Evolutionary conservation across 1,140 invertebrate species (phyloP).

Genomic region (Zaprionus taronus): DNA sequence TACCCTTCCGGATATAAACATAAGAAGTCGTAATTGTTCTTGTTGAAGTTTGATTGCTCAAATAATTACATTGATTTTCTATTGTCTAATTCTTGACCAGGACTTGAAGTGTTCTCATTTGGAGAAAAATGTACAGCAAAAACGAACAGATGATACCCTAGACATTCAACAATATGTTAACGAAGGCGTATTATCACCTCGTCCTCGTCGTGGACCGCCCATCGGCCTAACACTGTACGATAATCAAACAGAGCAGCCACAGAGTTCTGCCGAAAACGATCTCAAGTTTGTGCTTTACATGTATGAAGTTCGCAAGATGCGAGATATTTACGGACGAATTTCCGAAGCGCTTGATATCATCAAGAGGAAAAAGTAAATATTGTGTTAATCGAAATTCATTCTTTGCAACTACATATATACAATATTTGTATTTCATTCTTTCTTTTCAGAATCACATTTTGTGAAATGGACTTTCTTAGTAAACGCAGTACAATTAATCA

Average conservation of each 20-base stretch:
- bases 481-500: slow-evolving; percentile 87
- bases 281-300: slow-evolving; percentile 81
- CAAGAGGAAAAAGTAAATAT: slow-evolving; percentile 72
- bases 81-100: slow-evolving; percentile 26
- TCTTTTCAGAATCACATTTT: slow-evolving; percentile 86
- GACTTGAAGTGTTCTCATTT: slow-evolving; percentile 76
- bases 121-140: slow-evolving; percentile 63
- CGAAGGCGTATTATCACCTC: slow-evolving; percentile 45
- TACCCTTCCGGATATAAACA: no score
- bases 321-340: slow-evolving; percentile 78
- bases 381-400: no score
- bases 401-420: not conserved
- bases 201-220: slow-evolving; percentile 68
- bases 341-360: slow-evolving; percentile 74
- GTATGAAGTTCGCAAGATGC: slow-evolving; percentile 79
- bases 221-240: slow-evolving; percentile 69
- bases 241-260: slow-evolving; percentile 61
- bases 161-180: slow-evolving; percentile 63
- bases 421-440: not conserved
- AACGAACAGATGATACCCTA: slow-evolving; percentile 59
- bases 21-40: no score
- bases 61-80: no score
- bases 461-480: slow-evolving; percentile 86
- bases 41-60: no score
- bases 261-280: slow-evolving; percentile 69